phyloP scores from a whole-genome alignment of 2,113 vertebrate genomes.

The Oenanthe melanoleuca region DNA sequence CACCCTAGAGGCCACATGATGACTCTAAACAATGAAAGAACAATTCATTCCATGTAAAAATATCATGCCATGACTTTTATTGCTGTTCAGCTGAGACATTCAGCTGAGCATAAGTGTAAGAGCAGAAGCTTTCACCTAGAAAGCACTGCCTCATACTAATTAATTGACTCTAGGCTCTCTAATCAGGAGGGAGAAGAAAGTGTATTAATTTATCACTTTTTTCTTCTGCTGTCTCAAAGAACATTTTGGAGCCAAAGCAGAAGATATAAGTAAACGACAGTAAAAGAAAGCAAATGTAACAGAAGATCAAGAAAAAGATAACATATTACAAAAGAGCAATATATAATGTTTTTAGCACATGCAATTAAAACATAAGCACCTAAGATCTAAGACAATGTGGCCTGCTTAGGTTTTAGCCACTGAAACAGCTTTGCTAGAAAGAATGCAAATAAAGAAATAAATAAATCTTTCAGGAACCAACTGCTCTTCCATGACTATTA shows the following conservation, averaged over 20 bases:
- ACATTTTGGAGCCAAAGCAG: not conserved
- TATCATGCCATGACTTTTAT: not conserved
- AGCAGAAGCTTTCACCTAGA: not conserved
- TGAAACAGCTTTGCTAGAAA: not conserved
- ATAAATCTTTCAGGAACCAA: not conserved
- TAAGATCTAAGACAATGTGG: not conserved
- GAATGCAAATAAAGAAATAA: not conserved
- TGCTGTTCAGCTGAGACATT: not conserved
- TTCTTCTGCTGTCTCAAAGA: not conserved
- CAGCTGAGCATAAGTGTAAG: not conserved
- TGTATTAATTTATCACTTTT: not conserved
- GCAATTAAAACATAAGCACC: not conserved
- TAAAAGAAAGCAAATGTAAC: not conserved
- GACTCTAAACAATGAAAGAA: not conserved
- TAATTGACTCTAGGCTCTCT: not conserved
- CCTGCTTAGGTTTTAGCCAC: not conserved
- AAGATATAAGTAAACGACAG: not conserved
- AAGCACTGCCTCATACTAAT: not conserved
- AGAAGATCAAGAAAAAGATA: not conserved
- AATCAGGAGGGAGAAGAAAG: not conserved
- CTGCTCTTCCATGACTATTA: not conserved
- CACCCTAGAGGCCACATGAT: not conserved
- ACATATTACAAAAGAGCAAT: not conserved
- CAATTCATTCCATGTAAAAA: not conserved
- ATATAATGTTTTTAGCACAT: not conserved